phyloP scores from a whole-genome alignment of 1,140 invertebrate species.

The Lycorma delicatula region DNA sequence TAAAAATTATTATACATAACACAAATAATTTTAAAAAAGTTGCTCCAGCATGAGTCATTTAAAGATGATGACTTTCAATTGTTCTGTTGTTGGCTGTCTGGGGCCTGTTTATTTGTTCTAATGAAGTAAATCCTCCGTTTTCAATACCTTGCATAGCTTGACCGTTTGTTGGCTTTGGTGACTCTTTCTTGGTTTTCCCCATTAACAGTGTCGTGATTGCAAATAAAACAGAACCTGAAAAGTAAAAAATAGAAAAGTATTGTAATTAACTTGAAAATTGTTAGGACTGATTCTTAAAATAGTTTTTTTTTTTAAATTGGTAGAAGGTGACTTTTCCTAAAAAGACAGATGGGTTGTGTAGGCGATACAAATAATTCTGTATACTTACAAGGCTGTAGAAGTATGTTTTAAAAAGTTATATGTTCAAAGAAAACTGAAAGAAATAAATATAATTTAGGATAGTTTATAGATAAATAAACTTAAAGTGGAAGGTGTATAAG shows the following conservation, averaged over 20 bases:
- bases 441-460: too few species aligned
- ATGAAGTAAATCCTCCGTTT: constrained; percentile 27
- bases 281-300: background rate
- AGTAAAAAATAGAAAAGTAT: background rate
- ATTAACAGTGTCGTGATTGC: constrained; percentile 28
- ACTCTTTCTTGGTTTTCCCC: constrained; percentile 19
- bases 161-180: constrained; percentile 16
- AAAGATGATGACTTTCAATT: constrained; percentile 25
- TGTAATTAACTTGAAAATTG: background rate
- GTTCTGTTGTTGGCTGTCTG: constrained; percentile 10
- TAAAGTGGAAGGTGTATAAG: too few species aligned
- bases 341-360: background rate
- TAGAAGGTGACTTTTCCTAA: background rate
- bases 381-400: too few species aligned
- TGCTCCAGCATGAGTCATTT: background rate
- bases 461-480: too few species aligned
- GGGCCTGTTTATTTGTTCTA: constrained; percentile 21
- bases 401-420: too few species aligned
- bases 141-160: constrained; percentile 27
- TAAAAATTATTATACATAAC: background rate
- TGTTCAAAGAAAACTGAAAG: too few species aligned
- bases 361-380: too few species aligned
- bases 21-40: background rate
- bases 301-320: background rate
- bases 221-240: constrained; percentile 31